Evolutionary conservation across 2,888 invertebrate species (phyloP).

Genomic region (Cheilosia vulpina): DNA sequence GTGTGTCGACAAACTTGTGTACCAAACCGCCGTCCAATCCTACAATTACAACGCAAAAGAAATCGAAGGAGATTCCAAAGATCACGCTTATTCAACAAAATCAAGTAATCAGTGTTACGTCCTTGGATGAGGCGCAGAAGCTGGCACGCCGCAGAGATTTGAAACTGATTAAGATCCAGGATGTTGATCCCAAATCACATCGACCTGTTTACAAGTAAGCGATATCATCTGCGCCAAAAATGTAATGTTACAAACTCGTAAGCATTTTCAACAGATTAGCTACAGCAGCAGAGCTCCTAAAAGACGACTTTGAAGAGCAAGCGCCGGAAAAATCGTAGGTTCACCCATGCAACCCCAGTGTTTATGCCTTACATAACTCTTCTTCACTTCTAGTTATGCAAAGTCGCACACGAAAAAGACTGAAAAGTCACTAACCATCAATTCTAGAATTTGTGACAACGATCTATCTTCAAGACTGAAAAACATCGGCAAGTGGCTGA

Average conservation of each 20-base stretch:
- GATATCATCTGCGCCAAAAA: background rate
- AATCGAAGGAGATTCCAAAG: slow-evolving; percentile 80
- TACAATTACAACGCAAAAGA: slow-evolving; percentile 34
- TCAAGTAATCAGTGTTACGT: slow-evolving; percentile 85
- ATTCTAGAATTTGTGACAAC: slow-evolving; percentile 87
- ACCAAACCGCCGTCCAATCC: slow-evolving; percentile 25
- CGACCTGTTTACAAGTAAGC: slow-evolving; percentile 87
- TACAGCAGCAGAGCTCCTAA: slow-evolving; percentile 76
- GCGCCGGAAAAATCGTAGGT: slow-evolving; percentile 41
- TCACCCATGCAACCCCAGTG: background rate
- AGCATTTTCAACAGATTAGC: slow-evolving; percentile 42
- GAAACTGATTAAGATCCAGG: slow-evolving; percentile 88
- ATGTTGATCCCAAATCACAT: slow-evolving; percentile 88
- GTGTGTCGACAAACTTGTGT: slow-evolving; percentile 3
- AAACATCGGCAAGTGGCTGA: slow-evolving; percentile 87
- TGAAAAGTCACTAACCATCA: slow-evolving; percentile 87
- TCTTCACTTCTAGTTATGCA: background rate
- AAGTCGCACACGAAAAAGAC: slow-evolving; percentile 83
- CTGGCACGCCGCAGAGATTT: slow-evolving; percentile 88
- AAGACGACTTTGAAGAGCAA: slow-evolving; percentile 20
- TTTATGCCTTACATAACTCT: background rate
- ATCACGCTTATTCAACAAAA: slow-evolving; percentile 88
- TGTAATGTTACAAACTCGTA: background rate
- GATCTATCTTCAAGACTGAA: slow-evolving; percentile 87
- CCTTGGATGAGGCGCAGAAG: slow-evolving; percentile 88